Percentiles rank a stretch among this genome's conserved stretches.
phyloP scores from a whole-genome alignment of 2,797 vertebrate genomes.

The Thamnophis elegans region DNA sequence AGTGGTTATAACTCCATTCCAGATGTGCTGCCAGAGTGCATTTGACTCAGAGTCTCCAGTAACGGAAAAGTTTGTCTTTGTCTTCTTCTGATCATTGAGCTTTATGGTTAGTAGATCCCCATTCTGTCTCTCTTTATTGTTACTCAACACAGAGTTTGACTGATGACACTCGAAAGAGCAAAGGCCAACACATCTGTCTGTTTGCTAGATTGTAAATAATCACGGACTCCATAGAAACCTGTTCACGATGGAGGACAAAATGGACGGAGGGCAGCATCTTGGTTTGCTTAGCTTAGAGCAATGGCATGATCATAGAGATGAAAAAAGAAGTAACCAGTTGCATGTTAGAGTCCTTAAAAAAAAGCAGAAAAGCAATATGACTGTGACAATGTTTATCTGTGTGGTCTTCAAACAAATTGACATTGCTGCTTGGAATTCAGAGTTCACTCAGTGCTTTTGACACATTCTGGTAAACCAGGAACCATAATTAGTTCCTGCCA shows the following conservation, averaged over 20 bases:
- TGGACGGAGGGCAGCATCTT: background rate
- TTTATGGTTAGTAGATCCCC: background rate
- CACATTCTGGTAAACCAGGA: constrained; percentile 45
- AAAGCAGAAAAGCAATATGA: background rate
- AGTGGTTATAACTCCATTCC: background rate
- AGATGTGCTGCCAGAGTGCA: background rate
- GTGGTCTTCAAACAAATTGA: constrained; percentile 24
- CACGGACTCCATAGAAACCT: background rate
- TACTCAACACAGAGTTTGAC: background rate
- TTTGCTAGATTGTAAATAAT: background rate
- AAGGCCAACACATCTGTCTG: background rate
- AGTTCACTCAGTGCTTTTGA: constrained; percentile 38
- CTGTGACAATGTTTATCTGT: background rate
- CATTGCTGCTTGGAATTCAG: background rate
- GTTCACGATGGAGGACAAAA: background rate
- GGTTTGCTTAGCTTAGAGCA: constrained; percentile 20
- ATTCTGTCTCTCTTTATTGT: background rate
- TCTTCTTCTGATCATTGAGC: background rate
- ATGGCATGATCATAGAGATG: background rate
- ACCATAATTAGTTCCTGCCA: background rate
- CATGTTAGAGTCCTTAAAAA: background rate
- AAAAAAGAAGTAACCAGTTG: background rate
- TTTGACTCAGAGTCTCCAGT: background rate
- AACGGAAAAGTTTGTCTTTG: background rate
- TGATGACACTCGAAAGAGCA: background rate